Evolutionary conservation across 2,797 vertebrate genomes (phyloP).

Genomic region (Falco novaeseelandiae): DNA sequence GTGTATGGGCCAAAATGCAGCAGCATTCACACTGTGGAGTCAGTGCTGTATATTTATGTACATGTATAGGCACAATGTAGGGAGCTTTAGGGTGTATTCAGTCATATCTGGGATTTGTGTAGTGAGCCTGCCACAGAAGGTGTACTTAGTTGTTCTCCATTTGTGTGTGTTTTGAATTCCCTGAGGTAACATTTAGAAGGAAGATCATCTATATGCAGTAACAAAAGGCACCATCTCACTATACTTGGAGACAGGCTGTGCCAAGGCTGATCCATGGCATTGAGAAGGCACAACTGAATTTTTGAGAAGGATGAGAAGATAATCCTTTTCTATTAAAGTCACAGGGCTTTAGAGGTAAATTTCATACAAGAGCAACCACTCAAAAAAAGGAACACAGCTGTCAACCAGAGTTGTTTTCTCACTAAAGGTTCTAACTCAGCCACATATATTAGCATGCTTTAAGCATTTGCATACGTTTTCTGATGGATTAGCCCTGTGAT

Average conservation of each 20-base stretch:
- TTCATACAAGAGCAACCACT: not conserved
- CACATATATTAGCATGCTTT: not conserved
- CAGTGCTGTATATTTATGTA: not conserved
- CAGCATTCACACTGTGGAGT: not conserved
- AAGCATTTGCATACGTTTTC: not conserved
- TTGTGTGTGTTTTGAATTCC: not conserved
- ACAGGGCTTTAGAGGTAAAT: not conserved
- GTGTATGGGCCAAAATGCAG: not conserved
- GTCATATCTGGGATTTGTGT: not conserved
- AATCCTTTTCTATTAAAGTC: not conserved
- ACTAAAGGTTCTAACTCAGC: not conserved
- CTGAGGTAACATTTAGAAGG: not conserved
- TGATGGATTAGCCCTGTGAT: not conserved
- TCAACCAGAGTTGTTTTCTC: not conserved
- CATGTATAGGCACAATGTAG: rapidly evolving
- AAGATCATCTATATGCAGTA: not conserved
- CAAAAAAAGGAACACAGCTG: not conserved
- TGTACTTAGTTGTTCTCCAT: not conserved
- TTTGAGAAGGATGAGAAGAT: not conserved
- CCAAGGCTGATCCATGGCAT: not conserved
- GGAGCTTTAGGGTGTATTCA: not conserved
- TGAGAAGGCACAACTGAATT: not conserved
- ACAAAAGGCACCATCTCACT: not conserved
- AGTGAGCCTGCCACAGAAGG: rapidly evolving
- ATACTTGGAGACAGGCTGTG: not conserved